Conservation (phyloP, 2,888 invertebrate species). For the Keiferia lycopersicella region DNA sequence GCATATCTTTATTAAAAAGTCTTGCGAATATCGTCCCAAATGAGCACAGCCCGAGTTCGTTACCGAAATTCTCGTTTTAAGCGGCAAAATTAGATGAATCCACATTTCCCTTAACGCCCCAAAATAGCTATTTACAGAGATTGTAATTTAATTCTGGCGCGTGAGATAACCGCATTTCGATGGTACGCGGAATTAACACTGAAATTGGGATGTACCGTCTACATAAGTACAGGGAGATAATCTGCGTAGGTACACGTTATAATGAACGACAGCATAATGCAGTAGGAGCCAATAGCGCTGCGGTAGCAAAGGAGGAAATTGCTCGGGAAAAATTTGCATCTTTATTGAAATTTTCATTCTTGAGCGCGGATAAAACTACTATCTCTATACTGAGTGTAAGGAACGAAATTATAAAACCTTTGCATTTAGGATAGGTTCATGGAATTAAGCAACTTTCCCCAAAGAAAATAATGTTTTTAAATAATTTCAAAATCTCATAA, state of each 20-base stretch:
- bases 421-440: neutral
- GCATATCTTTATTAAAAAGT: neutral
- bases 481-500: too few species aligned
- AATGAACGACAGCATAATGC: slow-evolving; percentile 61
- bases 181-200: slow-evolving; percentile 60
- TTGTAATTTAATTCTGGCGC: slow-evolving; percentile 50
- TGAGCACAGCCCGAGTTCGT: slow-evolving; percentile 3
- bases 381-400: neutral
- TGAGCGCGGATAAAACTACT: slow-evolving; percentile 69
- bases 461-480: too few species aligned
- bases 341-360: slow-evolving; percentile 79
- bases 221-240: slow-evolving; percentile 41
- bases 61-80: slow-evolving; percentile 19
- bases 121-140: slow-evolving; percentile 51
- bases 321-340: slow-evolving; percentile 74
- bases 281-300: slow-evolving; percentile 70
- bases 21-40: neutral
- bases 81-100: slow-evolving; percentile 37
- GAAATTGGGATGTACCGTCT: slow-evolving; percentile 48
- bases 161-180: slow-evolving; percentile 59
- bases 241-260: slow-evolving; percentile 48
- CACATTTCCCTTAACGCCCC: slow-evolving; percentile 47
- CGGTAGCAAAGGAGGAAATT: slow-evolving; percentile 65
- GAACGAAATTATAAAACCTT: neutral
- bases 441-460: too few species aligned